These are phyloP conservation scores for Hedya salicella DNA, from an alignment of 2,888 invertebrate genomes.

Conservation along the genomic window DNA sequence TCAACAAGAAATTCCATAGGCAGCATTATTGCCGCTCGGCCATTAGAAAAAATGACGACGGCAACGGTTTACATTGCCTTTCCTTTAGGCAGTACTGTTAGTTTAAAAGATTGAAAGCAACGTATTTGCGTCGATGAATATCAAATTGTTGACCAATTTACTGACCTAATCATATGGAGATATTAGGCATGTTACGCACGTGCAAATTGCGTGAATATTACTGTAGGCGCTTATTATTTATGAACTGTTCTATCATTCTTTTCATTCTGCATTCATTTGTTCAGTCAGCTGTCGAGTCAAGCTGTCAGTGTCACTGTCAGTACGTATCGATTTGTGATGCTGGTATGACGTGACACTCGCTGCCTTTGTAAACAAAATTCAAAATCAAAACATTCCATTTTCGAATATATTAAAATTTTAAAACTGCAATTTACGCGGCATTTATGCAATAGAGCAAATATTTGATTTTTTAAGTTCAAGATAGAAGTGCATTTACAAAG, in stretches of 20 bases:
- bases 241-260: neutral
- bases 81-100: too few relatives aligned
- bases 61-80: too few relatives aligned
- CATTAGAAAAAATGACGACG: too few relatives aligned
- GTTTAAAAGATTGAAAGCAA: too few relatives aligned
- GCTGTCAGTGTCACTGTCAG: conserved; percentile 47
- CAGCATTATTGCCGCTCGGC: too few relatives aligned
- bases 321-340: conserved; percentile 53
- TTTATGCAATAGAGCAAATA: conserved; percentile 46
- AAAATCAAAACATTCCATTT: conserved; percentile 34
- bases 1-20: too few relatives aligned
- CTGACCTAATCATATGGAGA: too few relatives aligned
- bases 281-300: neutral
- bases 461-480: conserved; percentile 50
- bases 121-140: too few relatives aligned
- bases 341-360: conserved; percentile 47
- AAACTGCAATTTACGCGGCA: neutral
- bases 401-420: conserved; percentile 14
- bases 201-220: too few relatives aligned
- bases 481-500: conserved; percentile 16
- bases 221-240: too few relatives aligned
- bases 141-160: too few relatives aligned
- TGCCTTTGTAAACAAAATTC: conserved; percentile 18
- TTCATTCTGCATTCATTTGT: conserved; percentile 12
- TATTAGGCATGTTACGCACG: too few relatives aligned